Conservation (phyloP, 1,140 invertebrate species). For the Lordiphosa collinella region DNA sequence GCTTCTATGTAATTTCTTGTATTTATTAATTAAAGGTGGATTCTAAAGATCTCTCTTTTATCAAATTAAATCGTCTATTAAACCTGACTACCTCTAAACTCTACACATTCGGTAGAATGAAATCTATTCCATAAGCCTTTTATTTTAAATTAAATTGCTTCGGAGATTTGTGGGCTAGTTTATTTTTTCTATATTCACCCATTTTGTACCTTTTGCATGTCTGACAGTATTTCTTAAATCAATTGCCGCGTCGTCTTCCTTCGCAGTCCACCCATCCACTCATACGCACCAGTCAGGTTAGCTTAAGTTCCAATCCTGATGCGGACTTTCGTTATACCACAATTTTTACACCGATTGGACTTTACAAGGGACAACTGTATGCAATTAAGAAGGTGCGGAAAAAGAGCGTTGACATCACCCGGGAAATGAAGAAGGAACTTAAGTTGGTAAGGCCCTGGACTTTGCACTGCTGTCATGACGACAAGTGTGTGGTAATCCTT, state of each 20-base stretch:
- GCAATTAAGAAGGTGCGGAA: conserved; percentile 92
- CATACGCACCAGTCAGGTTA: conserved; percentile 91
- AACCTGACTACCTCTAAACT: too few species aligned
- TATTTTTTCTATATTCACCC: neutral
- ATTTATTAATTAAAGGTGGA: too few species aligned
- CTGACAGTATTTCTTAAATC: conserved; percentile 43
- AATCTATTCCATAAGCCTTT: too few species aligned
- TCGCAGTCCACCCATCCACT: conserved; percentile 81
- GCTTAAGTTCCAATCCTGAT: conserved; percentile 91
- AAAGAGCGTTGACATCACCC: conserved; percentile 92
- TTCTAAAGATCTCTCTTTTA: too few species aligned
- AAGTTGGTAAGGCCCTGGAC: conserved; percentile 86
- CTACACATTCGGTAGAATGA: too few species aligned
- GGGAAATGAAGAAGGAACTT: conserved; percentile 96
- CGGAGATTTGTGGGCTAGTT: too few species aligned
- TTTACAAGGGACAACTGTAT: conserved; percentile 91
- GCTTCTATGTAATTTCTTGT: too few species aligned
- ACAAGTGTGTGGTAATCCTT: neutral
- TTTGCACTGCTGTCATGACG: too few species aligned
- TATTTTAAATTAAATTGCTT: too few species aligned
- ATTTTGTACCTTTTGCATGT: conserved; percentile 23
- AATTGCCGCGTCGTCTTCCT: conserved; percentile 38
- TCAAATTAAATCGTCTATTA: too few species aligned
- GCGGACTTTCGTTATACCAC: conserved; percentile 91
- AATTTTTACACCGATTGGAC: conserved; percentile 92